Base-by-base conservation (phyloP, 1,140 invertebrate species). In the Hycleus cichorii region DNA sequence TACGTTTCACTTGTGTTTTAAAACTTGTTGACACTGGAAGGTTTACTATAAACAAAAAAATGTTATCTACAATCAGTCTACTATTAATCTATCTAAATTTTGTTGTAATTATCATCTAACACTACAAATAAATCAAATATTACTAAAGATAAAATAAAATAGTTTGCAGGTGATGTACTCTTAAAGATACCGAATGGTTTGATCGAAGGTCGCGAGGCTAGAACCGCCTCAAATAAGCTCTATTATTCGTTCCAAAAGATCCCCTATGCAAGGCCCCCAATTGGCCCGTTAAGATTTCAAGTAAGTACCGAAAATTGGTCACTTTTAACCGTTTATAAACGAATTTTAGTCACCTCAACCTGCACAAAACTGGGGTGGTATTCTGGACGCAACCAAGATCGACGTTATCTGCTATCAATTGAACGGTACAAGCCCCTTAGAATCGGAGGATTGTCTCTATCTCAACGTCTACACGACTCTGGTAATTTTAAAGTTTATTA, bases 211-310 rank as follows among this genome's bases (percentile, higher is more conserved):
- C 50, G 40, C 8, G 6, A 25, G 26, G 12, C 18, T 25, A 2
- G 8, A 6, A 44, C 39, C 5, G 44, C 26, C 11, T 10, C n/a
- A 4, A 52, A 52, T 6, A 10, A 10, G 8, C 5, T 40, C n/a
- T 60, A 57, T 48, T 60, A 57, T 32, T 53, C 59, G 8, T 60
- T 60, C 18, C 53, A 57, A 57, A 12, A 60, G 57, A 60, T 60
- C 11, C 59, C 59, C 7, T 60, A 53, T 44, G 59, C 53, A 25
- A 42, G 42, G n/a, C 59, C 59, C n/a, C 59, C 59, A 1, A 12
- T 57, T 9, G 59, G 53, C 25, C 44, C 47, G 25, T 39, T 60
- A 26, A 40, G 54, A 3, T 60, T 60, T 38, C 40, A 18, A 18
- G 18, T 18, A 18, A 18, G 18, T 18, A 18, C 18, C 18, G 18